Evolutionary conservation across 2,113 vertebrate species (phyloP).

Genomic region (Rhineura floridana): DNA sequence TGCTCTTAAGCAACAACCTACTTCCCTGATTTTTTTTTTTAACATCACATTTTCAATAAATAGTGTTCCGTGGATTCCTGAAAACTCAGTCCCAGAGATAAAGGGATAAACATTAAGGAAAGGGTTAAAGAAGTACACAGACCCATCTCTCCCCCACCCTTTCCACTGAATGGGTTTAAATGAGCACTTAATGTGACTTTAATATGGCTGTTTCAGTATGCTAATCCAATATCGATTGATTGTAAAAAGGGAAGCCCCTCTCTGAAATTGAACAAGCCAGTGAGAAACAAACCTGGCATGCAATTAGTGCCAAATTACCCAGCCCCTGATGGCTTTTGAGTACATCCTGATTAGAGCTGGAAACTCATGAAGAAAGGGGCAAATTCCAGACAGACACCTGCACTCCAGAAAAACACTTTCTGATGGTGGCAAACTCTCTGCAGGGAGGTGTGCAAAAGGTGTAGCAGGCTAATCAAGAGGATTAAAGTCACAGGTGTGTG

Average conservation of each 20-base stretch:
- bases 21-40: neutral
- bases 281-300: neutral
- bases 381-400: slow-evolving; percentile 2
- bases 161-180: neutral
- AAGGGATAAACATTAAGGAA: neutral
- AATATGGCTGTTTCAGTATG: slow-evolving; percentile 12
- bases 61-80: neutral
- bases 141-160: neutral
- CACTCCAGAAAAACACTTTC: neutral
- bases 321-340: neutral
- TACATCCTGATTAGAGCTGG: slow-evolving; percentile 15
- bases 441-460: neutral
- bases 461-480: neutral
- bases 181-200: slow-evolving; percentile 16
- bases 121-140: neutral
- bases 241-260: neutral
- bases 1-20: neutral
- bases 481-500: neutral
- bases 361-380: neutral
- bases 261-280: neutral
- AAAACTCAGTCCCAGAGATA: too few species aligned
- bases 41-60: neutral
- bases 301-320: slow-evolving; percentile 20
- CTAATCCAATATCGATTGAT: slow-evolving; percentile 12
- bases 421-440: neutral